A percentile compares a stretch with the other conserved stretches of the same genome.
phyloP scores from a whole-genome alignment of 2,113 vertebrate genomes.

The Phalacrocorax brasilianus region DNA sequence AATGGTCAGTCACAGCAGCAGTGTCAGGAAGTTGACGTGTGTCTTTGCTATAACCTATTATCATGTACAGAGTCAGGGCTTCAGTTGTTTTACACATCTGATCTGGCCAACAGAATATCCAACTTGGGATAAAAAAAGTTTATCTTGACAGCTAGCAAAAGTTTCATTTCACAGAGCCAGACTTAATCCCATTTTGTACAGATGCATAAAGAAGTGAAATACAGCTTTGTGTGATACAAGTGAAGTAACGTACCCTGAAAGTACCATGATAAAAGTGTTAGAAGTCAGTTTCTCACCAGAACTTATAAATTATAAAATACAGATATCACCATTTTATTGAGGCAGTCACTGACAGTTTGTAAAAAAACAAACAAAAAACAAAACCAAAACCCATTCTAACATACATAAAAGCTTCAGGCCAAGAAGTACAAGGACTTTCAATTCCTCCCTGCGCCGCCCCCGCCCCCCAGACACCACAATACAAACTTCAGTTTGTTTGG shows the following conservation, averaged over 20 bases:
- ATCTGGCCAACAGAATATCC: not conserved
- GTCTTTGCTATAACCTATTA: not conserved
- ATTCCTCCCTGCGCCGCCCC: not conserved
- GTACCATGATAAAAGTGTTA: not conserved
- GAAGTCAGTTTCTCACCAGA: not conserved
- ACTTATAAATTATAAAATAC: conserved; percentile 37
- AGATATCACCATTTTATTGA: conserved; percentile 66
- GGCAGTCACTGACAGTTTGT: conserved; percentile 40
- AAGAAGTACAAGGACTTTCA: conserved; percentile 31
- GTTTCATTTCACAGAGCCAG: not conserved
- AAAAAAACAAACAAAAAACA: conserved; percentile 48
- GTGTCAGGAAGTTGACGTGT: fast-evolving
- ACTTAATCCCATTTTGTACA: not conserved
- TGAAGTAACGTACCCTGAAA: not conserved
- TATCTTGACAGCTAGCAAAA: not conserved
- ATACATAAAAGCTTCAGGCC: conserved; percentile 64
- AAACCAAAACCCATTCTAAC: not conserved
- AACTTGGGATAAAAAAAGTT: fast-evolving
- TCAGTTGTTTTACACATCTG: not conserved
- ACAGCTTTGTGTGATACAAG: not conserved
- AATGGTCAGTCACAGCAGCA: fast-evolving
- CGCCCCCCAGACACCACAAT: not conserved
- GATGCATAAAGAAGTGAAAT: not conserved
- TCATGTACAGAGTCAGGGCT: too few relatives aligned
- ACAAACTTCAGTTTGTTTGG: conserved; percentile 38